phyloP scores from a whole-genome alignment of 2,888 invertebrate genomes.

The Punctoribates punctum region DNA sequence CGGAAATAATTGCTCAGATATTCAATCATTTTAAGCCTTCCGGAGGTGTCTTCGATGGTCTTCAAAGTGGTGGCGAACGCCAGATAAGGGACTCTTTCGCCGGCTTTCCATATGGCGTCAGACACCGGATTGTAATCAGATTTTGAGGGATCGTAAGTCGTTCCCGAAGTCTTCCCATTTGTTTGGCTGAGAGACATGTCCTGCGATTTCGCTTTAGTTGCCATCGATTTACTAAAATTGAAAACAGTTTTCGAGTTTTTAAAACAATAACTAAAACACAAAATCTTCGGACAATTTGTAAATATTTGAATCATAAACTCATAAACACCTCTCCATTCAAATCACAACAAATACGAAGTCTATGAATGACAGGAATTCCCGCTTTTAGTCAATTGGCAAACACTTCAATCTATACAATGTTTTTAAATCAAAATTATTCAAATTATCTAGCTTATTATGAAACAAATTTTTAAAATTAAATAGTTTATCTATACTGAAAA shows the following conservation, averaged over 20 bases:
- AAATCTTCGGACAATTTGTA: background rate
- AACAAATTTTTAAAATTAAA: too few species aligned
- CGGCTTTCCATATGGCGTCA: conserved; percentile 74
- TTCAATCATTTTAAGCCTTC: conserved; percentile 84
- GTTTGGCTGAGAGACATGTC: background rate
- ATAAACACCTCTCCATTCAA: background rate
- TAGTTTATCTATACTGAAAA: too few species aligned
- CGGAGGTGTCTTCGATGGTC: conserved; percentile 71
- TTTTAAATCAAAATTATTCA: too few species aligned
- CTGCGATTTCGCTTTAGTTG: background rate
- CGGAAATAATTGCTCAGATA: conserved; percentile 85
- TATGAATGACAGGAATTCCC: too few species aligned
- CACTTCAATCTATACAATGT: too few species aligned
- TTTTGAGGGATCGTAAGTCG: conserved; percentile 66
- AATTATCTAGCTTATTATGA: too few species aligned
- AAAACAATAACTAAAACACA: background rate
- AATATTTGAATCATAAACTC: background rate
- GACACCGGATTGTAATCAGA: conserved; percentile 74
- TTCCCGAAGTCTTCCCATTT: background rate
- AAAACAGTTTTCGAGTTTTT: background rate
- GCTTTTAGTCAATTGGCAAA: too few species aligned
- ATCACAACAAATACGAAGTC: background rate
- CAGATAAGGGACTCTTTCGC: conserved; percentile 79
- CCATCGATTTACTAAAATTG: background rate
- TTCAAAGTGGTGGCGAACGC: conserved; percentile 86